Evolutionary conservation across 2,113 vertebrate species (phyloP), one percentile per base, ranked within the genome.

Genomic region (Pholis gunnellus): DNA sequence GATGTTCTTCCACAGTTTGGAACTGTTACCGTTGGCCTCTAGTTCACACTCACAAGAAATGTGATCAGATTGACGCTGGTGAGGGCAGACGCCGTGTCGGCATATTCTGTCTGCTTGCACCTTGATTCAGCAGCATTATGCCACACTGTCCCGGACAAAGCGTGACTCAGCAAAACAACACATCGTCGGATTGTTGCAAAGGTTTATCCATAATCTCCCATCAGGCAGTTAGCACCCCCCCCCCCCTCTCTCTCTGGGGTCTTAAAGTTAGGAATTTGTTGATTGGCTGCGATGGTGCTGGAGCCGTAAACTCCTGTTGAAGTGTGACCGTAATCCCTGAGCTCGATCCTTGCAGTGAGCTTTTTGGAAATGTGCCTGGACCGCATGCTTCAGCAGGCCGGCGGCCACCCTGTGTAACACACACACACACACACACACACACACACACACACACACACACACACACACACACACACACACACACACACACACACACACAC

Each of bases 231-330:
- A 9, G 9, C 61, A 22, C 40, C 17, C 3, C 56, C 42, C n/a
- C 20, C 42, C n/a, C 22, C n/a, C 42, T 40, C 29, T 27, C 14
- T 0, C 15, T 9, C 25, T 40, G 9, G 67, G 40, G 10, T 22
- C 10, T 71, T 72, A 52, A 54, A 25, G 14, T 2, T 22, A 75
- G 52, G 75, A 72, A 22, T 59, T 77, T 78, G 73, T 81, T 81
- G 70, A 83, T 81, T 75, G 82, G 75, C 84, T 77, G 64, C 3
- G 54, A 69, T 54, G 79, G 52, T 13, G 81, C 75, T 57, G 46
- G 36, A 83, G 79, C 59, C 22, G 79, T 85, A 81, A 85, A 85
- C 72, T 71, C 64, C 38, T 73, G 71, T 80, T 67, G 17, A 66
- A 84, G 74, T 6, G 9, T 50, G 83, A 72, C 74, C 52, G 4